A percentile compares a stretch with the other conserved stretches of the same genome.
Evolutionary conservation across 2,797 vertebrate species (phyloP).

Genomic region (Eremophila alpestris): DNA sequence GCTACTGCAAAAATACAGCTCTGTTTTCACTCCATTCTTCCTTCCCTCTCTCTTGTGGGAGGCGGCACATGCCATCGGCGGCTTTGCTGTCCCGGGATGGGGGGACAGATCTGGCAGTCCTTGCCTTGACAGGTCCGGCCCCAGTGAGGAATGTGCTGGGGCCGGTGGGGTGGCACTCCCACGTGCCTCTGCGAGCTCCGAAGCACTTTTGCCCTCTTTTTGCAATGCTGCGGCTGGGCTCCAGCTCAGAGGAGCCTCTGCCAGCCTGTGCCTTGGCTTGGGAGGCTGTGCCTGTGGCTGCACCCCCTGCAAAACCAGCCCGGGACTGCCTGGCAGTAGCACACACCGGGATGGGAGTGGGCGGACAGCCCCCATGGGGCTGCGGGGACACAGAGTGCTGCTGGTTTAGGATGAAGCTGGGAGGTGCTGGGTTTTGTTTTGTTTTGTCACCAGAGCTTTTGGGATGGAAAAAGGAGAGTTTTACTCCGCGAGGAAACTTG

Average conservation of each 20-base stretch:
- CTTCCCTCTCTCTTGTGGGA: background rate
- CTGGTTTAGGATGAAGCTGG: background rate
- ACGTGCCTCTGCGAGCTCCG: background rate
- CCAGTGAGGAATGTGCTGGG: background rate
- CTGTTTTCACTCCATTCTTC: background rate
- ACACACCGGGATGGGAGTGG: rapidly evolving
- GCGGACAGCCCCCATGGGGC: background rate
- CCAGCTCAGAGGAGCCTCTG: background rate
- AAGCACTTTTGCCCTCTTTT: background rate
- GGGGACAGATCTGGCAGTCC: background rate
- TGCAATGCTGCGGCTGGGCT: background rate
- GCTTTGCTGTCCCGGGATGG: no score
- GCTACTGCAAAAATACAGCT: background rate
- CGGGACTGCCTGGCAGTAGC: rapidly evolving
- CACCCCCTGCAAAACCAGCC: background rate
- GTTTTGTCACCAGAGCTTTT: background rate
- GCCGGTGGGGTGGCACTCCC: background rate
- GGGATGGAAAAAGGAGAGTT: background rate
- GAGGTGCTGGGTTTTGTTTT: background rate
- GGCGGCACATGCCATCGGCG: rapidly evolving
- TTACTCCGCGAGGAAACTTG: background rate
- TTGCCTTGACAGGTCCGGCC: background rate
- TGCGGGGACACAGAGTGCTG: background rate
- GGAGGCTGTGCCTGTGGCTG: background rate
- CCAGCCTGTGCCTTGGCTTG: background rate